A percentile compares a stretch with the other conserved stretches of the same genome.
phyloP scores from a whole-genome alignment of 2,113 vertebrate species.

The Nothoprocta perdicaria region DNA sequence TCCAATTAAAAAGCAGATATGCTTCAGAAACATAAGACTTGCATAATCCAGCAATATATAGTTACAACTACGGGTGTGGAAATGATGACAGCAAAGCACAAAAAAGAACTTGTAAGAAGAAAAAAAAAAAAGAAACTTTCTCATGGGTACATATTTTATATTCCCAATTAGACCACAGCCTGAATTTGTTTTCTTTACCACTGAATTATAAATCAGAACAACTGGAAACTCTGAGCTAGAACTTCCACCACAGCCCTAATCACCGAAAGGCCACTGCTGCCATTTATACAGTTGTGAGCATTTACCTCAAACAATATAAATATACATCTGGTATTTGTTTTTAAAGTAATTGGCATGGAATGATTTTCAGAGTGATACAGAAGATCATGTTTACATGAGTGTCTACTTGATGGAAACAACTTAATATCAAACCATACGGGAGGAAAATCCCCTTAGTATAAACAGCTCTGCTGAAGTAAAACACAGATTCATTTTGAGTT shows the following conservation, averaged over 20 bases:
- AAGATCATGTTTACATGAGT: constrained; percentile 68
- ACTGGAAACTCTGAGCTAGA: neutral
- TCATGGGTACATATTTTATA: neutral
- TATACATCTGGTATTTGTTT: constrained; percentile 61
- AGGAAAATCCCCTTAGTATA: constrained; percentile 47
- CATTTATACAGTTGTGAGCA: constrained; percentile 7
- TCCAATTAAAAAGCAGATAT: neutral
- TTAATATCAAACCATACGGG: constrained; percentile 44
- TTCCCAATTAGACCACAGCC: neutral
- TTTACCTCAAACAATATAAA: constrained; percentile 66
- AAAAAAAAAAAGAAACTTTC: neutral
- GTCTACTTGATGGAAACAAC: constrained; percentile 70
- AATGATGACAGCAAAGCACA: neutral
- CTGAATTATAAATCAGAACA: neutral
- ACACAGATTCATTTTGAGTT: constrained; percentile 36
- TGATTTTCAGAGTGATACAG: constrained; percentile 61
- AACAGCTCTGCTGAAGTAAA: constrained; percentile 68
- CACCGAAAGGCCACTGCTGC: neutral
- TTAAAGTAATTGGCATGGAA: constrained; percentile 59
- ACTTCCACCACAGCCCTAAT: neutral
- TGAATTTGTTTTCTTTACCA: neutral
- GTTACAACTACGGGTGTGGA: neutral
- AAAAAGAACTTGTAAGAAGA: neutral
- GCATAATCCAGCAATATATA: neutral
- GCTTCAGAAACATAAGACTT: neutral